Percentiles rank a stretch among this genome's conserved stretches.
Conservation (phyloP, 1,140 invertebrate genomes). For the Drosophila bocqueti region DNA sequence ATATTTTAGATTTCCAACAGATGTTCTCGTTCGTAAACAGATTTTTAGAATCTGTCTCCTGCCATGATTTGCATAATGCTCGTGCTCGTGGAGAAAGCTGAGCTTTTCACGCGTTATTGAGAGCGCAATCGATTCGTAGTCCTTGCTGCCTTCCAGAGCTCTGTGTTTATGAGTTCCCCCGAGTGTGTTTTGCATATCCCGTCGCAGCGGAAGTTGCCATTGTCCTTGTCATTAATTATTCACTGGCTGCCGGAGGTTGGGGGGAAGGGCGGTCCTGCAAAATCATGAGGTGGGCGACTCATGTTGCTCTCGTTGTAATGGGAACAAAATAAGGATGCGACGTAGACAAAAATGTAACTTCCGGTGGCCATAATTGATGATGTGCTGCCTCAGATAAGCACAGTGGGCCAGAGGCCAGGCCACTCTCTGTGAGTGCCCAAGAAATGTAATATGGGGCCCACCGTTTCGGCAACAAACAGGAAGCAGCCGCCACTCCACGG, state of each 20-base stretch:
- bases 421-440: background rate
- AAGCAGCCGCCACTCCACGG: conserved; percentile 54
- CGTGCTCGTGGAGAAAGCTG: conserved; percentile 17
- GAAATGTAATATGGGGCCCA: conserved; percentile 25
- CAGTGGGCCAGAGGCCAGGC: background rate
- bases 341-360: conserved; percentile 68
- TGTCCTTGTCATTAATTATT: conserved; percentile 70
- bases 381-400: conserved; percentile 46
- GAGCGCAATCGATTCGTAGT: conserved; percentile 37
- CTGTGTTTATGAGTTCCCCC: conserved; percentile 35
- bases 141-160: conserved; percentile 13
- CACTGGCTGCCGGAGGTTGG: conserved; percentile 27
- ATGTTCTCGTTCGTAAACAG: conserved; percentile 75
- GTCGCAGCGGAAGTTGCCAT: conserved; percentile 32
- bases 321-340: conserved; percentile 66
- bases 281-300: conserved; percentile 44
- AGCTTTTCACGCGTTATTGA: conserved; percentile 47
- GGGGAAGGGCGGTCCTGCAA: background rate
- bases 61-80: conserved; percentile 73
- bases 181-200: conserved; percentile 37
- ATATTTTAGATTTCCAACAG: conserved; percentile 74
- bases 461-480: conserved; percentile 45
- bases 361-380: conserved; percentile 80
- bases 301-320: conserved; percentile 40
- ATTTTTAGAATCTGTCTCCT: conserved; percentile 69